These are phyloP conservation scores for Zaprionus bogoriensis DNA, from an alignment of 2,888 invertebrate genomes.

Conservation along the genomic window DNA sequence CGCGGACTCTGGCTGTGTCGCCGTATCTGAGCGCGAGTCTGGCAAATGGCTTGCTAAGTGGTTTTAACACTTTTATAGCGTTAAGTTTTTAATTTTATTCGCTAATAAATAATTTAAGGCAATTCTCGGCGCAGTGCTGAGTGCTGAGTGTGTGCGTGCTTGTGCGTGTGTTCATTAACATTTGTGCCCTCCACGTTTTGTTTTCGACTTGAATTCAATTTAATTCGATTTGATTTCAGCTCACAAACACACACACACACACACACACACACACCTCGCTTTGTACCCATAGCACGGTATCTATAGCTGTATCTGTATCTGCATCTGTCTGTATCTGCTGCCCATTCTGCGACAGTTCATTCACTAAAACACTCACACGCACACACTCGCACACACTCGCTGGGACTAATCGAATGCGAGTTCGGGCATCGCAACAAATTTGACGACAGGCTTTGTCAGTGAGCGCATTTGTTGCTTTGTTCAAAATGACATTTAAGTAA, in stretches of 20 bases:
- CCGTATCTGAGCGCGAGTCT: conserved; percentile 26
- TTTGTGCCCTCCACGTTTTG: conserved; percentile 58
- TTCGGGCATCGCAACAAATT: conserved; percentile 31
- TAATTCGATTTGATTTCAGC: conserved; percentile 48
- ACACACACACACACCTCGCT: too few species aligned
- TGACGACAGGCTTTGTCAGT: conserved; percentile 45
- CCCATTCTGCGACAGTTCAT: conserved; percentile 38
- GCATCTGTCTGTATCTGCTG: conserved; percentile 8
- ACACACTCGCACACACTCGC: not conserved
- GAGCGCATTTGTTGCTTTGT: conserved; percentile 60
- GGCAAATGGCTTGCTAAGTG: conserved; percentile 78
- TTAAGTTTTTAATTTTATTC: conserved; percentile 79
- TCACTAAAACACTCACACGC: conserved; percentile 42
- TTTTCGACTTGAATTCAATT: conserved; percentile 45
- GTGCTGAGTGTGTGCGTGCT: conserved; percentile 34
- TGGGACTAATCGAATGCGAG: conserved; percentile 23
- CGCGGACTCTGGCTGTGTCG: not conserved
- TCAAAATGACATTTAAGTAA: conserved; percentile 71
- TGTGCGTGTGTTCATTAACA: conserved; percentile 71
- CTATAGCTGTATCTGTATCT: not conserved
- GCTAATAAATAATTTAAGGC: conserved; percentile 78
- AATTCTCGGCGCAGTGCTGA: conserved; percentile 61
- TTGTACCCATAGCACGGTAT: not conserved
- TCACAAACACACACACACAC: too few species aligned
- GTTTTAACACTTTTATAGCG: conserved; percentile 81